A percentile compares a stretch with the other conserved stretches of the same genome.
These are phyloP conservation scores for Dendrophyllia cribrosa DNA, from an alignment of 64 coral and sea anemone species.

Conservation along the genomic window DNA sequence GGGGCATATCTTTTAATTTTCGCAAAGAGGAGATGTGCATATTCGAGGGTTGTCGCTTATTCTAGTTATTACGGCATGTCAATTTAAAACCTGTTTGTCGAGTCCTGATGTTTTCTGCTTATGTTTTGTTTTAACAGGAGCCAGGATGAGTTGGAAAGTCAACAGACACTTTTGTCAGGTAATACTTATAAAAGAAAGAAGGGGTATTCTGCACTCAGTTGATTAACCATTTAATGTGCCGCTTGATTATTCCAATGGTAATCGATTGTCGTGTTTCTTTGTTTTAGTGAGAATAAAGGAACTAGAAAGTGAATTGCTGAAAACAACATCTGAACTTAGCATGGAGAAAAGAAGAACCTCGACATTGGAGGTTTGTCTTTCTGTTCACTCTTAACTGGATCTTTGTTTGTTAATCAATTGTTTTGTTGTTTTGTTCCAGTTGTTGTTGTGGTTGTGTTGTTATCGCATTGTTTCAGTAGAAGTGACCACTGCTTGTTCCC, in stretches of 20 bases:
- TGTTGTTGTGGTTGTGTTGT: too few species aligned
- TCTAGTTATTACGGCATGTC: too few species aligned
- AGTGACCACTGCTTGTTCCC: too few species aligned
- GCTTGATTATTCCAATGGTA: too few species aligned
- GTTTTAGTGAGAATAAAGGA: slow-evolving; percentile 72
- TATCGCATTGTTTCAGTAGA: too few species aligned
- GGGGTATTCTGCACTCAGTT: too few species aligned
- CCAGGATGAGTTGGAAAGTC: slow-evolving; percentile 45
- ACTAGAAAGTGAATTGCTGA: slow-evolving; percentile 72
- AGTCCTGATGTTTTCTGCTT: neutral
- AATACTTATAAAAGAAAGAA: neutral
- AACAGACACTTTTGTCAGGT: slow-evolving; percentile 30
- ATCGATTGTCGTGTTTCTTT: neutral
- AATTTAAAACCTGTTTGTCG: neutral
- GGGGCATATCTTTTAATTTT: too few species aligned
- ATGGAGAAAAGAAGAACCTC: slow-evolving; percentile 80
- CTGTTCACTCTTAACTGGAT: too few species aligned
- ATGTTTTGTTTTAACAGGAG: slow-evolving; percentile 6
- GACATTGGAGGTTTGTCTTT: slow-evolving; percentile 74
- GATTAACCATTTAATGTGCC: too few species aligned
- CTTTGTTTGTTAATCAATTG: neutral
- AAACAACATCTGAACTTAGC: slow-evolving; percentile 53
- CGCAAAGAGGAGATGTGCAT: too few species aligned
- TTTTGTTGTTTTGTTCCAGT: too few species aligned
- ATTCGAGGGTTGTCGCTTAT: too few species aligned